Evolutionary conservation across 2,797 vertebrate genomes (phyloP), one percentile per base, ranked within the genome.

Genomic region (Acipenser oxyrinchus): DNA sequence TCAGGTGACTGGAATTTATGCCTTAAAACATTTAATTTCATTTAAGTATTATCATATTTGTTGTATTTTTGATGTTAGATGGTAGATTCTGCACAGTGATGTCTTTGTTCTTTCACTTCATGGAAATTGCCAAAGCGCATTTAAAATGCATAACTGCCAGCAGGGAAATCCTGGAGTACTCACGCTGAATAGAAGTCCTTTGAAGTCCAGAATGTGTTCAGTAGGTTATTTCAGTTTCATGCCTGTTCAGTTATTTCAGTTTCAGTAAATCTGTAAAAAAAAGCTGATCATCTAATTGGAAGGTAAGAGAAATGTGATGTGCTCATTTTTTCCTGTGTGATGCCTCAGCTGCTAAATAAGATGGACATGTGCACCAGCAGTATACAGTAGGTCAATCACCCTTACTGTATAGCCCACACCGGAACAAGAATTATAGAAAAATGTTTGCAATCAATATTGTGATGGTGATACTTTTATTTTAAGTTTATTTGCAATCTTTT

Each of bases 41-140:
- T 37, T 37, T 37, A 37, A 67, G 69, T 69, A 69, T 67, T 69
- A 64, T 63, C 66, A 72, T 55, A 69, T 55, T 60, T 52, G 61
- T n/a, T 13, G 18, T 57, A 57, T 63, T 18, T 37, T 48, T 65
- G 23, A 37, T 37, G 23, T 37, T 37, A 37, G 23, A 37, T 3
- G 2, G 23, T 4, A 37, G 23, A 66, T 64, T 69, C 65, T 0
- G 11, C 67, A 70, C 66, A 74, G 69, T 71, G 50, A 12, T 58
- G 66, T 58, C 59, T 65, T 66, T 71, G 66, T 68, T 61, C 57
- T 4, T 68, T 59, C 11, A 10, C 10, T 15, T 10, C 65, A 51
- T 64, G 67, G 64, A 48, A 48, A 37, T 15, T 48, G 48, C 65
- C 15, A 1, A 8, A 15, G 48, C 23, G 6, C 9, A 63, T 55